Base-by-base conservation (phyloP, 1,140 invertebrate genomes). In the Agrilus planipennis region DNA sequence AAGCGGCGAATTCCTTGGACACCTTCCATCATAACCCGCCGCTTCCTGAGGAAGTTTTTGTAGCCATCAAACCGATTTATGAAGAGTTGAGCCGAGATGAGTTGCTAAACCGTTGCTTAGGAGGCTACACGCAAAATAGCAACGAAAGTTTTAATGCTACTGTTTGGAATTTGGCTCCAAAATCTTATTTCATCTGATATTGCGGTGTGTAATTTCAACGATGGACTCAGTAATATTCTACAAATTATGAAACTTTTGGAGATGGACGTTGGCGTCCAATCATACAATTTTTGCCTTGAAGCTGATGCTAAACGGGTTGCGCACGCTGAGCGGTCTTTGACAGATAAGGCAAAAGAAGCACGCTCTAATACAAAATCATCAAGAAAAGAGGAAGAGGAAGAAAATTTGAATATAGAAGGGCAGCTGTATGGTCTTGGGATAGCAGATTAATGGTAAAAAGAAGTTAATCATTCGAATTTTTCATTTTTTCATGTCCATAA, bases 141-240 rank as follows among this genome's bases (percentile, higher is more conserved):
- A 52, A 56, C 22, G 49, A 56, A 39, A 47, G 36, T 12, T 46
- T 54, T 19, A 56, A 56, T 22, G 28, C 46, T 16, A 21, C 45
- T 1, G 36, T 56, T 22, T 53, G 52, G 50, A n/a, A n/a, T 7
- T 25, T 25, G n/a, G 23, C 23, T 25, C 23, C 23, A 25, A 25
- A 25, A n/a, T 25, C 23, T 7, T 25, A 25, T 25, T 25, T n/a
- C 23, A n/a, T 7, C 23, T 25, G 23, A 25, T 25, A 25, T 25
- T 25, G 23, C 23, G 6, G 23, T 25, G 23, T 25, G 23, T 25
- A 25, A 25, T 25, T 25, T 25, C n/a, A 25, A 25, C 23, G 23
- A 25, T n/a, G 23, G 23, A 7, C 6, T 25, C 6, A 25, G 6
- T 7, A 25, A 25, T 25, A 7, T 6, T 25, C 23, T 25, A n/a